A percentile compares a stretch with the other conserved stretches of the same genome.
phyloP scores from a whole-genome alignment of 2,113 vertebrate species.

The human region GRCh38 chr13:70098001-70098500 shows the following conservation, averaged over 20 bases:
- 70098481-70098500: neutral
- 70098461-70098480: neutral
- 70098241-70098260: neutral
- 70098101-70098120: neutral
- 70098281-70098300: neutral
- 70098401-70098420: neutral
- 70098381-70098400: neutral
- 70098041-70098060: neutral
- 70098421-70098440: neutral
- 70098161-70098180: neutral
- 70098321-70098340: neutral
- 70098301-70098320: neutral
- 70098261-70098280: neutral
- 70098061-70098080: neutral
- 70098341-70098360: neutral
- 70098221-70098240: neutral
- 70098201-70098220: neutral
- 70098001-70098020: neutral
- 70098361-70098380: neutral
- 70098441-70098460: neutral
- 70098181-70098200: neutral
- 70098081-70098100: neutral
- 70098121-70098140: neutral
- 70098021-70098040: neutral
- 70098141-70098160: neutral